A percentile compares a stretch with the other conserved stretches of the same genome.
Conservation (phyloP, 2,888 invertebrate genomes). For the Notodonta ziczac region DNA sequence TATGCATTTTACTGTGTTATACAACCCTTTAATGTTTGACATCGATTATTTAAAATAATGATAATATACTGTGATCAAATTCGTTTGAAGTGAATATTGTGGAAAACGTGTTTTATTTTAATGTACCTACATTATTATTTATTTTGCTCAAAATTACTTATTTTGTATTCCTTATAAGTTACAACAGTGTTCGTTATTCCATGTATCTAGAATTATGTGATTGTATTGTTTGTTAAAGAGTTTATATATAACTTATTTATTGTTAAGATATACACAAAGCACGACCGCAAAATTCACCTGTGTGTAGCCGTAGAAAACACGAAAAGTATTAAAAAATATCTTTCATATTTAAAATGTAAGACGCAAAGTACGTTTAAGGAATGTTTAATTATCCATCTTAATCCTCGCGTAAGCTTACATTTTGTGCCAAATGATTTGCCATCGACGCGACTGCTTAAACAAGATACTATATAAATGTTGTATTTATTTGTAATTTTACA, state of each 20-base stretch:
- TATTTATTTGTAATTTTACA: constrained; percentile 74
- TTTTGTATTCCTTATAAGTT: neutral
- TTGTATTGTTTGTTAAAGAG: constrained; percentile 38
- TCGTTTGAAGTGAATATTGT: too few species aligned
- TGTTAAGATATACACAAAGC: constrained; percentile 16
- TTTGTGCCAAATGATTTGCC: constrained; percentile 82
- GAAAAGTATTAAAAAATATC: neutral
- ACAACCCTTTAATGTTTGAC: too few species aligned
- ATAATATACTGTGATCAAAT: too few species aligned
- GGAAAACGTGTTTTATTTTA: too few species aligned
- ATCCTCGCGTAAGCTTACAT: constrained; percentile 56
- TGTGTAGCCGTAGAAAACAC: neutral
- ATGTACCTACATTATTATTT: neutral
- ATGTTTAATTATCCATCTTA: constrained; percentile 18
- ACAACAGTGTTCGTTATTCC: constrained; percentile 30
- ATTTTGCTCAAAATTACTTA: neutral
- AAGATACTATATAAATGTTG: constrained; percentile 54
- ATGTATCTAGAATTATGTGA: constrained; percentile 33
- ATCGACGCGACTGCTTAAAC: constrained; percentile 61
- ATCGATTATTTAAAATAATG: too few species aligned
- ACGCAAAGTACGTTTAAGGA: neutral
- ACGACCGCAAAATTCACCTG: constrained; percentile 11
- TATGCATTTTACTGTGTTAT: too few species aligned
- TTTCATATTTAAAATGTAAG: neutral
- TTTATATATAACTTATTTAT: constrained; percentile 35